phyloP scores from a whole-genome alignment of 2,797 vertebrate genomes.

The Liparis tanakae region DNA sequence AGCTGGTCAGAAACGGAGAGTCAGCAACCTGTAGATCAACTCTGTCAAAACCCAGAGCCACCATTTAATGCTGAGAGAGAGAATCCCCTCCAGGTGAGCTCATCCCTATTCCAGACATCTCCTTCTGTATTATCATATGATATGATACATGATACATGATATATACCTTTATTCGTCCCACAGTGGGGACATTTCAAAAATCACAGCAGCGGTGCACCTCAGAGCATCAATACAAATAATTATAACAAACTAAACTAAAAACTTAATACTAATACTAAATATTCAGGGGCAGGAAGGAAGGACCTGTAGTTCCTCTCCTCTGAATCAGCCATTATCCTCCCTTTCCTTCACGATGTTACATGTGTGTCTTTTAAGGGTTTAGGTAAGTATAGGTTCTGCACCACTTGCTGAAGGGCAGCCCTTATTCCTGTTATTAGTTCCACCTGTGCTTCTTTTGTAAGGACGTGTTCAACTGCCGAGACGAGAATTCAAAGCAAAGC shows the following conservation, averaged over 20 bases:
- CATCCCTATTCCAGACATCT: conserved; percentile 8
- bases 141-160: too few species aligned
- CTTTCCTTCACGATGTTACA: background rate
- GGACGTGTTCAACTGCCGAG: background rate
- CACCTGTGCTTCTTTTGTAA: background rate
- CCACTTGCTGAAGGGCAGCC: background rate
- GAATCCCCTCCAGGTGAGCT: conserved; percentile 11
- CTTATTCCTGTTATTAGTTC: background rate
- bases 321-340: too few species aligned
- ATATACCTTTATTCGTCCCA: too few species aligned
- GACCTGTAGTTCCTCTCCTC: too few species aligned
- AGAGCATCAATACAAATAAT: too few species aligned
- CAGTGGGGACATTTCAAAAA: too few species aligned
- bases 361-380: background rate
- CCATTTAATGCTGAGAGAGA: conserved; percentile 49
- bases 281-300: too few species aligned
- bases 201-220: too few species aligned
- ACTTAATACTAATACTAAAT: too few species aligned
- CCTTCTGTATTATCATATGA: background rate
- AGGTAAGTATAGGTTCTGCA: background rate
- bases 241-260: too few species aligned
- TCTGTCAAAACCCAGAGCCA: conserved; percentile 56
- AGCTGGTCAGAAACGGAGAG: conserved; percentile 55
- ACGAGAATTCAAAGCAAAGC: background rate
- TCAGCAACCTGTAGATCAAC: conserved; percentile 70